Evolutionary conservation across 2,113 vertebrate genomes (phyloP).

Genomic region (Bubo bubo): DNA sequence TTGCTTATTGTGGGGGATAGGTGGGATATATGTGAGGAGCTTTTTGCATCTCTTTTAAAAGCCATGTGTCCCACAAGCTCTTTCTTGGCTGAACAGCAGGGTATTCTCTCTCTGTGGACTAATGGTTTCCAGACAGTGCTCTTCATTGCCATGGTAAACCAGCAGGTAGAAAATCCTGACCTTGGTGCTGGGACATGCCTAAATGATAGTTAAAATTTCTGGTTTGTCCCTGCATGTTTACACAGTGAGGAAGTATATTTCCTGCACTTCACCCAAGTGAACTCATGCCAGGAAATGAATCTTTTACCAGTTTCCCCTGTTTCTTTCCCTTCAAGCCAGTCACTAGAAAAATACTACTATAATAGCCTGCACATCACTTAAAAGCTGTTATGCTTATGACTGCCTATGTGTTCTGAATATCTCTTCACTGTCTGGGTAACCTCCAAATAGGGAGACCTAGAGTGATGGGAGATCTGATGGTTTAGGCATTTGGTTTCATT

Average conservation of each 20-base stretch:
- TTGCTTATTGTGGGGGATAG: background rate
- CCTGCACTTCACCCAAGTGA: background rate
- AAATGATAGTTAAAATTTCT: background rate
- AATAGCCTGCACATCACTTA: background rate
- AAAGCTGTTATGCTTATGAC: background rate
- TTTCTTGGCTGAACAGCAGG: background rate
- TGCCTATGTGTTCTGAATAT: background rate
- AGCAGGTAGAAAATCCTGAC: background rate
- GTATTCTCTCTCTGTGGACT: background rate
- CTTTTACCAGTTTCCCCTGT: background rate
- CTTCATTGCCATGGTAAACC: background rate
- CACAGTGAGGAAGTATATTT: background rate
- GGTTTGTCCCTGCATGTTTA: background rate
- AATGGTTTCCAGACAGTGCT: background rate
- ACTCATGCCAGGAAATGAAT: background rate
- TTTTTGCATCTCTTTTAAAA: background rate
- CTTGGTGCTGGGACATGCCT: background rate
- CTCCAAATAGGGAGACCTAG: background rate
- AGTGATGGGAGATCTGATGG: background rate
- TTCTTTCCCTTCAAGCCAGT: background rate
- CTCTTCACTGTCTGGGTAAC: background rate
- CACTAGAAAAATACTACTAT: background rate
- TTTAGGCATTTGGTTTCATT: background rate
- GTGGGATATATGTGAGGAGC: background rate
- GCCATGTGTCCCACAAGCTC: background rate